Percentiles rank a stretch among this genome's conserved stretches.
These are phyloP conservation scores for Gonocerus acuteangulatus DNA, from an alignment of 2,888 invertebrate genomes.

Conservation along the genomic window DNA sequence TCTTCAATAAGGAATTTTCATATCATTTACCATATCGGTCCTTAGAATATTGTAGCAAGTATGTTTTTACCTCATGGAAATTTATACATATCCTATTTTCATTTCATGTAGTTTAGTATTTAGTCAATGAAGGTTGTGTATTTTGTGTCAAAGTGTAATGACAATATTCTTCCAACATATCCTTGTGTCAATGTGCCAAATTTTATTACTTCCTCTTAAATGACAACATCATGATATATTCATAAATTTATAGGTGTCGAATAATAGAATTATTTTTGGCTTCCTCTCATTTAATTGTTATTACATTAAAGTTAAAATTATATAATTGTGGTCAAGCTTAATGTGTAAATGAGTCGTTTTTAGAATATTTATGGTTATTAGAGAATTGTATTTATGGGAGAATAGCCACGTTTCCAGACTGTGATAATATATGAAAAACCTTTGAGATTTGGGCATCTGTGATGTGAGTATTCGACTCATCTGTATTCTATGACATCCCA, in stretches of 20 bases:
- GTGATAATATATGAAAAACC: constrained; percentile 31
- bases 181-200: constrained; percentile 32
- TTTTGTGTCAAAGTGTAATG: constrained; percentile 16
- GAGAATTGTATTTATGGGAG: constrained; percentile 29
- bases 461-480: constrained; percentile 24
- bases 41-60: neutral
- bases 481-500: constrained; percentile 15
- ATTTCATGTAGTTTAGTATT: constrained; percentile 3
- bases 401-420: constrained; percentile 31
- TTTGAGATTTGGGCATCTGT: constrained; percentile 28
- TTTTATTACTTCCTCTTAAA: constrained; percentile 17
- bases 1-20: constrained; percentile 2
- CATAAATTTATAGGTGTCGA: constrained; percentile 14
- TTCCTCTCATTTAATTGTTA: constrained; percentile 21
- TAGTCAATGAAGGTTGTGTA: constrained; percentile 9
- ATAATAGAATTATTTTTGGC: constrained; percentile 22
- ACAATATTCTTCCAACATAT: constrained; percentile 24
- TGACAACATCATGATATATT: constrained; percentile 34
- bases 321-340: constrained; percentile 27
- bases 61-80: constrained; percentile 1
- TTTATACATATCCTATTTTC: constrained; percentile 12
- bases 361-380: constrained; percentile 24
- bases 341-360: constrained; percentile 25
- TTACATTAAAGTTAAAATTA: constrained; percentile 3
- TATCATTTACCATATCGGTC: constrained; percentile 21